phyloP scores from a whole-genome alignment of 2,888 invertebrate genomes.

The Apoderus coryli region DNA sequence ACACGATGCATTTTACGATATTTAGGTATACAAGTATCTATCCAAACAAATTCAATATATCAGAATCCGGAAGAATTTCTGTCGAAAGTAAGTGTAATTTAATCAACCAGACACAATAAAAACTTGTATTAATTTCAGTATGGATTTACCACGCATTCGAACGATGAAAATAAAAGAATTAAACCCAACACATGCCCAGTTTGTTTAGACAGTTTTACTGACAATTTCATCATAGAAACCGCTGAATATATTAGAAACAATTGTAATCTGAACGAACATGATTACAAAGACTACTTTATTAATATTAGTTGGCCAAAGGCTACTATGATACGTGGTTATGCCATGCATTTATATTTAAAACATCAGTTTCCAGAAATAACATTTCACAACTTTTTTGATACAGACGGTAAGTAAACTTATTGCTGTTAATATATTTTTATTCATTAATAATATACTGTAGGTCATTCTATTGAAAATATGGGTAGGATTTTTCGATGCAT shows the following conservation, averaged over 20 bases:
- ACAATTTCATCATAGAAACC: constrained; percentile 35
- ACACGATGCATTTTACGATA: too few relatives aligned
- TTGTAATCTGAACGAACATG: constrained; percentile 41
- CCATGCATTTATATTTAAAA: constrained; percentile 43
- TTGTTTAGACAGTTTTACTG: constrained; percentile 60
- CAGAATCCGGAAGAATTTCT: too few relatives aligned
- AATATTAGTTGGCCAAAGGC: constrained; percentile 58
- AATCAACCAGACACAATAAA: too few relatives aligned
- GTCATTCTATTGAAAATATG: not conserved
- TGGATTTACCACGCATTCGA: too few relatives aligned
- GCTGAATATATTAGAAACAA: constrained; percentile 38
- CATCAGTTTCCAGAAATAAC: constrained; percentile 37
- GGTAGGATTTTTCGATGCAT: constrained; percentile 13
- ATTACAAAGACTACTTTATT: constrained; percentile 48
- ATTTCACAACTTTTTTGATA: too few relatives aligned
- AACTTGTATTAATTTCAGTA: too few relatives aligned
- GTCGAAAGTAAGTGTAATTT: too few relatives aligned
- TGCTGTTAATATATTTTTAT: too few relatives aligned
- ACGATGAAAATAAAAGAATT: too few relatives aligned
- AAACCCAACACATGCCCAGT: constrained; percentile 45
- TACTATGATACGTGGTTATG: constrained; percentile 49
- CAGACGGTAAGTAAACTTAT: too few relatives aligned
- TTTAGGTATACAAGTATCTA: too few relatives aligned
- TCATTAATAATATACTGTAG: constrained; percentile 4
- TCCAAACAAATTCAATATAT: too few relatives aligned